Evolutionary conservation across 1,140 invertebrate species (phyloP), one percentile per base, ranked within the genome.

Genomic region (Drosophila navojoa): DNA sequence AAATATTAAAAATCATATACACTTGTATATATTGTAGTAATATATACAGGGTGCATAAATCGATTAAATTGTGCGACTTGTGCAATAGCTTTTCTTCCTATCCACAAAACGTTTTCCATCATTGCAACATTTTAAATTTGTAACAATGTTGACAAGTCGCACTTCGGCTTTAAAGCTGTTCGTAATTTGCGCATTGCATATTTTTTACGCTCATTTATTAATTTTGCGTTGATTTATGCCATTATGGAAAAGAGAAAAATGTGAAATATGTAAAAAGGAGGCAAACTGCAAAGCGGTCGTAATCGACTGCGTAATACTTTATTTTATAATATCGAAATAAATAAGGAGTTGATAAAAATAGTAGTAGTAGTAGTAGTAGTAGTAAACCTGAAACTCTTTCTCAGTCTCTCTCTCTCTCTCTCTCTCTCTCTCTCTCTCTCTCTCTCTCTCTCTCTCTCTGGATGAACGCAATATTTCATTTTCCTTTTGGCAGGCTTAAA

Each of bases 141-240:
- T 72, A 59, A 49, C 71, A 82, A 75, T 63, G 71, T 81, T 78
- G 63, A 86, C 79, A 87, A 76, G 82, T 87, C 27, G 42, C 82
- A 79, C 75, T 81, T 86, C 69, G 61, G 77, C 68, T 76, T 86
- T 81, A 86, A 86, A 87, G 57, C 81, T 78, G 71, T 81, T 78
- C 77, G 78, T 87, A 81, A 81, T 78, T 38, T 62, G 57, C 73
- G 52, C 68, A 69, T 84, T 71, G 76, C 76, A 71, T 64, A 64
- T 85, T 70, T 80, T 47, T n/a, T 58, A 50, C 49, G 71, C 71
- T 71, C 82, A 86, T 86, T 86, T 86, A 86, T 86, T 86, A 86
- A 86, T 86, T 86, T 86, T 52, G 52, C 71, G 68, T 72, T 86
- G 82, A 86, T 86, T 86, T 86, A 86, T 86, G 81, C 59, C 52